A percentile compares a stretch with the other conserved stretches of the same genome.
These are phyloP conservation scores for Spodoptera exigua DNA, from an alignment of 2,888 invertebrate species.

Conservation along the genomic window DNA sequence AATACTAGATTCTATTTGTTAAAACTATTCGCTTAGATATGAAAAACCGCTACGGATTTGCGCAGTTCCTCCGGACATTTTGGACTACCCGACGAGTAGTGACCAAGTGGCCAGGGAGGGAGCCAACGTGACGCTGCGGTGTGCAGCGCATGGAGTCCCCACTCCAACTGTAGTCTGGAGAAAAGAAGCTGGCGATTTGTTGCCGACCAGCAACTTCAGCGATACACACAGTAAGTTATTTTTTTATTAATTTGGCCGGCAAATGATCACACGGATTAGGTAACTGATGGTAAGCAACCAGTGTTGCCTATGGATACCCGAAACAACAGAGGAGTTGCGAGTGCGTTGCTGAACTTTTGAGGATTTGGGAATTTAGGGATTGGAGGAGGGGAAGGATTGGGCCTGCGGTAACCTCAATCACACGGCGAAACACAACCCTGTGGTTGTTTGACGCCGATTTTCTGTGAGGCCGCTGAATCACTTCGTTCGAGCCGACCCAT, in stretches of 20 bases:
- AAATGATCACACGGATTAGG: no score
- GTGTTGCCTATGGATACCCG: no score
- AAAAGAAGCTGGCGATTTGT: constrained; percentile 92
- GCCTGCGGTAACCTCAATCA: no score
- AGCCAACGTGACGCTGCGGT: constrained; percentile 95
- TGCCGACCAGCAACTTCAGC: constrained; percentile 86
- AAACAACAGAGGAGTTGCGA: no score
- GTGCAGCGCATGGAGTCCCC: constrained; percentile 96
- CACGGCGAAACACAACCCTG: no score
- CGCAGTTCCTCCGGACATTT: constrained; percentile 95
- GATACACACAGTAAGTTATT: constrained; percentile 83
- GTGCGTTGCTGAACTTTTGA: no score
- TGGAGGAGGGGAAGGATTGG: no score
- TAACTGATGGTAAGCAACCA: background rate
- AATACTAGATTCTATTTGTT: constrained; percentile 39
- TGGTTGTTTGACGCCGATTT: no score
- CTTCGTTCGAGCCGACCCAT: no score
- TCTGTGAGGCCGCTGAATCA: no score
- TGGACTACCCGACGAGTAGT: constrained; percentile 95
- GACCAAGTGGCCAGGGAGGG: constrained; percentile 96
- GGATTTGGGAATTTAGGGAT: no score
- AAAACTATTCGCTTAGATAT: constrained; percentile 49
- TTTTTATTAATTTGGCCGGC: background rate
- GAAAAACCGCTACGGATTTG: constrained; percentile 55
- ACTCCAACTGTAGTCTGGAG: constrained; percentile 96